Base-by-base conservation (phyloP, 2,797 vertebrate species). In the Paramormyrops hopkinsi region DNA sequence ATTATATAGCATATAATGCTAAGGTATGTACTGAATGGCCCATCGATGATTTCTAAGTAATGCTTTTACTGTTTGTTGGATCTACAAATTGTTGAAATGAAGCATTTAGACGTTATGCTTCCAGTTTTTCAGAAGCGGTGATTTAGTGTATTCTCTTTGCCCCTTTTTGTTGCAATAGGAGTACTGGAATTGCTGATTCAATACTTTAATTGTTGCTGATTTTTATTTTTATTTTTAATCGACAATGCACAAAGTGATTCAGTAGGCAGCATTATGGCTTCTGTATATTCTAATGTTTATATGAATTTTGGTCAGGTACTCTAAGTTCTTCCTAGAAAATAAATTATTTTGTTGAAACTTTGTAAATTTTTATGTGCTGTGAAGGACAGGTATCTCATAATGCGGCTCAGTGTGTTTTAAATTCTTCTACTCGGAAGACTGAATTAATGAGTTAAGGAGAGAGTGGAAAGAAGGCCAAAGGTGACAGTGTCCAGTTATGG, bases 1-100 rank as follows among this genome's bases (percentile, higher is more conserved):
- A 99, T 93, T 98, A 97, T 94, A 99, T 99, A 91, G 93, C 97
- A 87, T 99, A 99, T 96, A 99, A 97, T 93, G 98, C 94, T 92
- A 99, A 99, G 97, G 98, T 99, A 97, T 90, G 97, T 94, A 89
- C 73, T 73, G 33, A 12, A 59, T 19, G 19, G 29, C 4, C 48
- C 4, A 17, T 54, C 50, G 17, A 1, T 86, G 11, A 86, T 17
- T 86, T 86, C 19, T 54, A 6, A 12, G 22, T 37, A 7, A 54
- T 25, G 84, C n/a, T 12, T 11, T 86, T 50, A 53, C 22, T 51
- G 6, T 48, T 86, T 86, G 22, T 54, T 29, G 84, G 25, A 85
- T 50, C n/a, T 51, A 25, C 48, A 51, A 48, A 11, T 25, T 50
- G n/a, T 12, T 84, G 8, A 84, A 84, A 84, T 69, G 62, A 69